Base-by-base conservation (phyloP, 2,888 invertebrate species). In the Zele albiditarsus region DNA sequence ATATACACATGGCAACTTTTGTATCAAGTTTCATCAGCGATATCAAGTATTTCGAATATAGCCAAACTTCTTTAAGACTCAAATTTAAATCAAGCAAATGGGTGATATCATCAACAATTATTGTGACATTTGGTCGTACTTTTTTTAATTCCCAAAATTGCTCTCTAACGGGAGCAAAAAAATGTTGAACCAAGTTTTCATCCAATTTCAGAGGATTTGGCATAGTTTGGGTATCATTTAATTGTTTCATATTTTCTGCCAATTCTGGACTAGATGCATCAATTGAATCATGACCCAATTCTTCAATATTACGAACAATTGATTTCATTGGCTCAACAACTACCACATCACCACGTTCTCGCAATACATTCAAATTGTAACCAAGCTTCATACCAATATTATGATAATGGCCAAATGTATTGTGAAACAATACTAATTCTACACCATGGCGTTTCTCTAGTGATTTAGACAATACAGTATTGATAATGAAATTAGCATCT, bases 371-470 rank as follows among this genome's bases (percentile, higher is more conserved):
- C 42, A 95, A 89, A 86, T 94, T 94, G 84, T 93, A 94, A 68
- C 94, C 95, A 84, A 95, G 90, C 83, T 94, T 93, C 84, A 94
- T 92, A 16, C 94, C 94, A 46, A 95, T 92, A 89, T 93, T 94
- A 76, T 94, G 93, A 84, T 94, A 95, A 85, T 95, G 95, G 71
- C 92, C 91, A 66, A 94, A 90, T 1, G 93, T 92, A 83, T 95
- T 94, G 85, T 95, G 95, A 77, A 94, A 90, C 68, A 93, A 92
- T 67, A 95, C 90, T 66, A 95, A 89, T 81, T 94, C 90, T 6
- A 93, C 89, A 71, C 91, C 91, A 74, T 91, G 89, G 77, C 92
- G 92, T 77, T 92, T 92, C 81, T 92, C 92, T 68, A 93, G 86
- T 46, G 92, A 92, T 81, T 94, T 91, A 0, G 92, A 91, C 67